Conservation (phyloP, 2,113 vertebrate genomes). For the Oreotrochilus melanogaster region DNA sequence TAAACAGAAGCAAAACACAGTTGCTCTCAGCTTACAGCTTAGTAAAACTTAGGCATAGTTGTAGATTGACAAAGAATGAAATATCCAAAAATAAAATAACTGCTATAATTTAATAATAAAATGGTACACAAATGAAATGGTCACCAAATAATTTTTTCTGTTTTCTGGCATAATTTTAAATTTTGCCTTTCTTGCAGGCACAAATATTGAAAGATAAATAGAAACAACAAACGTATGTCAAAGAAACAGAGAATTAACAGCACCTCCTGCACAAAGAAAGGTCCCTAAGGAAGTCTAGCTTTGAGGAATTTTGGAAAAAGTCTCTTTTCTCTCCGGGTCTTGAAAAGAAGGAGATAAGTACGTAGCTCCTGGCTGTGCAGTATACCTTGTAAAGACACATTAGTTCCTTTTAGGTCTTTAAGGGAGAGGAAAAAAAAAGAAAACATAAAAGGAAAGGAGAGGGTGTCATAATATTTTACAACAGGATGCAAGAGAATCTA, state of each 20-base stretch:
- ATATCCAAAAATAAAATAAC: background rate
- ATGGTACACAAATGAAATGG: background rate
- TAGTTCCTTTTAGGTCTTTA: constrained; percentile 82
- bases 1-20: background rate
- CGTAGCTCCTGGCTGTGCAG: constrained; percentile 82
- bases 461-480: constrained; percentile 89
- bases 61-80: background rate
- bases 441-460: constrained; percentile 56
- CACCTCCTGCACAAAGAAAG: background rate
- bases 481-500: constrained; percentile 74
- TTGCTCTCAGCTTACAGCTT: background rate
- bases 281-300: background rate
- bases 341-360: constrained; percentile 80
- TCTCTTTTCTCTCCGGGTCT: background rate
- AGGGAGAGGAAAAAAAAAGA: background rate
- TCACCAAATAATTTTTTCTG: background rate
- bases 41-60: background rate
- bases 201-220: background rate
- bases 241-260: background rate
- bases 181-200: background rate
- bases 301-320: background rate
- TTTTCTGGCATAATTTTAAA: background rate
- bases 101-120: background rate
- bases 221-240: background rate
- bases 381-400: constrained; percentile 87